Evolutionary conservation across 2,888 invertebrate genomes (phyloP).

Genomic region (Rhagonycha lutea): DNA sequence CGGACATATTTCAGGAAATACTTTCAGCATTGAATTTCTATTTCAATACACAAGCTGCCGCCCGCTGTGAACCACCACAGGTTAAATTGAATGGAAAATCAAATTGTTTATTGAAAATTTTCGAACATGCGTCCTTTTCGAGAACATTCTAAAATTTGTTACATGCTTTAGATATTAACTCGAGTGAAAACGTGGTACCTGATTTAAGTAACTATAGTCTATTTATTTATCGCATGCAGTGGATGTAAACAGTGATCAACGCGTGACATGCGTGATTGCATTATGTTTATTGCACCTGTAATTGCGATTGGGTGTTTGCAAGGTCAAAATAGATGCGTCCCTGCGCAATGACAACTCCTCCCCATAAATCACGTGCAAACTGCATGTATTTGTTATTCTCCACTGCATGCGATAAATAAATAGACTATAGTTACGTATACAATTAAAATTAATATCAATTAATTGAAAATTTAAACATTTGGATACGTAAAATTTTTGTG

Average conservation of each 20-base stretch:
- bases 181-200: background rate
- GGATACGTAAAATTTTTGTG: background rate
- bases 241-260: too few species aligned
- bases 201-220: background rate
- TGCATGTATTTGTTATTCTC: too few species aligned
- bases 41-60: conserved; percentile 14
- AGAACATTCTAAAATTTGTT: background rate
- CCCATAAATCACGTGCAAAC: too few species aligned
- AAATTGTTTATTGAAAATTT: background rate
- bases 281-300: too few species aligned
- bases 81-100: background rate
- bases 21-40: conserved; percentile 26
- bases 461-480: background rate
- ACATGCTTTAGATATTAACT: background rate
- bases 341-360: too few species aligned
- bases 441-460: background rate
- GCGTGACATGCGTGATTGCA: too few species aligned
- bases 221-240: too few species aligned
- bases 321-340: too few species aligned
- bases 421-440: too few species aligned
- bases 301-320: too few species aligned
- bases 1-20: conserved; percentile 25
- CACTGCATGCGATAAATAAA: too few species aligned
- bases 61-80: background rate
- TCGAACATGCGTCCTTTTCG: background rate